phyloP scores from a whole-genome alignment of 2,888 invertebrate species.

The Dolichopus griseipennis region DNA sequence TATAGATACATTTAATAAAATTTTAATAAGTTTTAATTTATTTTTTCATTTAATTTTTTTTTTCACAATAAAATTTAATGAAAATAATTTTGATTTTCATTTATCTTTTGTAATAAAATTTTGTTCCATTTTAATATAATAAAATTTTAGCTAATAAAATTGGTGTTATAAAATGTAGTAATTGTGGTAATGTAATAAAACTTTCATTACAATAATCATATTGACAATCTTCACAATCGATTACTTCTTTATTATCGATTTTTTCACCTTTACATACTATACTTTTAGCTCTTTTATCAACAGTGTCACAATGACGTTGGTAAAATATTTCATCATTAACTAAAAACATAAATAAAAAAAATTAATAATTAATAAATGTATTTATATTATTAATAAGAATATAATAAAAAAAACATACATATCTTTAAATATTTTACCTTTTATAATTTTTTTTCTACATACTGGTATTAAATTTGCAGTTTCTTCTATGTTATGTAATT shows the following conservation, averaged over 20 bases:
- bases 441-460: constrained; percentile 39
- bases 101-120: too few species aligned
- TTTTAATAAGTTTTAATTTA: too few species aligned
- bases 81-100: too few species aligned
- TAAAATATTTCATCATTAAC: constrained; percentile 32
- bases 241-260: constrained; percentile 31
- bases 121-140: too few species aligned
- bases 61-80: too few species aligned
- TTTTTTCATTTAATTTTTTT: too few species aligned
- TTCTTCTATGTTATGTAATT: constrained; percentile 31
- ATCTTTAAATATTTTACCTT: constrained; percentile 26
- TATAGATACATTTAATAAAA: too few species aligned
- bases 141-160: neutral
- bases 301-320: constrained; percentile 40
- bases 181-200: constrained; percentile 22
- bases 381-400: neutral
- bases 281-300: constrained; percentile 37
- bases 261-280: constrained; percentile 31
- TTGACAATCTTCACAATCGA: constrained; percentile 36
- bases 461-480: constrained; percentile 38
- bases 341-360: constrained; percentile 14
- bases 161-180: constrained; percentile 23
- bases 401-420: neutral
- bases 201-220: constrained; percentile 35
- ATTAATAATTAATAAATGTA: neutral